Conservation (phyloP, 2,888 invertebrate species). For the Crossocerus cetratus region DNA sequence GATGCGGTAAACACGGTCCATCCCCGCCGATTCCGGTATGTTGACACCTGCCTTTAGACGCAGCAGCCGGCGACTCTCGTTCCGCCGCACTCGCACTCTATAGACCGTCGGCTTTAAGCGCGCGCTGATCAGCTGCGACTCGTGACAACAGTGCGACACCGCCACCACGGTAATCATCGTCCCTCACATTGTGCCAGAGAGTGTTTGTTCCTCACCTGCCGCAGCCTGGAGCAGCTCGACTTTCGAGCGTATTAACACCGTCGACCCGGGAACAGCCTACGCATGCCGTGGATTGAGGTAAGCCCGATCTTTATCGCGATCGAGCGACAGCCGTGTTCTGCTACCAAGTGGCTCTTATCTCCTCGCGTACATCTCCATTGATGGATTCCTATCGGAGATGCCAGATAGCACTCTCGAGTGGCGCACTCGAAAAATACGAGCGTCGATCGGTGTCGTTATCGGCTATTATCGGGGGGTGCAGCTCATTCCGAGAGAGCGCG, state of each 20-base stretch:
- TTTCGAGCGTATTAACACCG: conserved; percentile 36
- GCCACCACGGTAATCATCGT: conserved; percentile 17
- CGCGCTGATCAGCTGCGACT: background rate
- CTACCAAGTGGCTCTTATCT: conserved; percentile 17
- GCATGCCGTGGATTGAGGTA: conserved; percentile 69
- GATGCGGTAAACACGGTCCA: background rate
- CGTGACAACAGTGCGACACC: conserved; percentile 20
- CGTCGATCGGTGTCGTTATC: background rate
- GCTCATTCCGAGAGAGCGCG: background rate
- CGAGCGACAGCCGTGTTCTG: conserved; percentile 2
- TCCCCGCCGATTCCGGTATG: background rate
- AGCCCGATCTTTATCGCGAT: conserved; percentile 39
- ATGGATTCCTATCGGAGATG: conserved; percentile 36
- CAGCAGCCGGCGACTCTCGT: background rate
- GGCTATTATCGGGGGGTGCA: background rate
- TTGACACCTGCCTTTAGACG: conserved; percentile 8
- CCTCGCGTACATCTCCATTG: background rate
- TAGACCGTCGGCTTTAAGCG: conserved; percentile 11
- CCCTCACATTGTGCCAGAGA: conserved; percentile 23
- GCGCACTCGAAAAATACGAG: background rate
- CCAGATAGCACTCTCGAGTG: conserved; percentile 12
- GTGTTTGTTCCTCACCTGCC: conserved; percentile 42
- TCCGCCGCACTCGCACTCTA: background rate
- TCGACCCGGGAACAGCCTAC: conserved; percentile 56
- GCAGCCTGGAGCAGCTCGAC: conserved; percentile 6